Base-by-base conservation (phyloP, 2,113 vertebrate genomes). In the Hemiscyllium ocellatum region DNA sequence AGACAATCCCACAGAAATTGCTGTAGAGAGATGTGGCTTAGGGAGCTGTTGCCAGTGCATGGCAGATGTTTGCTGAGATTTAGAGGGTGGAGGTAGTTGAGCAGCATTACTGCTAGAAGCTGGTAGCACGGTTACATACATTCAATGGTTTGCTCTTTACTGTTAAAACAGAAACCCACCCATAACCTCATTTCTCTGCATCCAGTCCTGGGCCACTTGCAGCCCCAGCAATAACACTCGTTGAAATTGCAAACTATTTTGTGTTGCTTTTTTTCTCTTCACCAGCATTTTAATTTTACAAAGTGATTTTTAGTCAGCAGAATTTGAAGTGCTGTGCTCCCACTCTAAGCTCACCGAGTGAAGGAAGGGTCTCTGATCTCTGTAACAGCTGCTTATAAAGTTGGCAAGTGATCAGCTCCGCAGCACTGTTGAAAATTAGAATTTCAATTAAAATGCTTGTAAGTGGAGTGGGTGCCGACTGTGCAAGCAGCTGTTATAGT, bases 361-460 rank as follows among this genome's bases (percentile, higher is more conserved):
- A 37, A 93, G 29, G 29, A 66, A 37, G 89, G 22, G 68, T 93
- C 56, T 61, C 89, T 93, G n/a, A 65, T 93, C 19, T 66, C n/a
- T 66, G 6, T 22, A 93, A 93, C 89, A 68, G 89, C 89, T 93
- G 61, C 33, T 93, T 66, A 68, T 93, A 93, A 19, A 66, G n/a
- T 66, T 93, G 61, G 89, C 89, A 66, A 93, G 65, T 20, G 33
- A 61, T 91, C 89, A 65, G 56, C 56, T 66, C 89, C 22, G 33
- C 89, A 93, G 61, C 61, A 22, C 89, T 66, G 61, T 66, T 93
- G n/a, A 93, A 66, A 93, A 93, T 93, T 93, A 68, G 80, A 83
- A 33, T 65, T 93, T 93, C 52, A 91, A 91, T 91, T 66, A 93
- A 66, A 93, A n/a, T 93, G 61, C 33, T 93, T n/a, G 61, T 66